phyloP scores from a whole-genome alignment of 2,888 invertebrate genomes.

The Rotaria macrura region DNA sequence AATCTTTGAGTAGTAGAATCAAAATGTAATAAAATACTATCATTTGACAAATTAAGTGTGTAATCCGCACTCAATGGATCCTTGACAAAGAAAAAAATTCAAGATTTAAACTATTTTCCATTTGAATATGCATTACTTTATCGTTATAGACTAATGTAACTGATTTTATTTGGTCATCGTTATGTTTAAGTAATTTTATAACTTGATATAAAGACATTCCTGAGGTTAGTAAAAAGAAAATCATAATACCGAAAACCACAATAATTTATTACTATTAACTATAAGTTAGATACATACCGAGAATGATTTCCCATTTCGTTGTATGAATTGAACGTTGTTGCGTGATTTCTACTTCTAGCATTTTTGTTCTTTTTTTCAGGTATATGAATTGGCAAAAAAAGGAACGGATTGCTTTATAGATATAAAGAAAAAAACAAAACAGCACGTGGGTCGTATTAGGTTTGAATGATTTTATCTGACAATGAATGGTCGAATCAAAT shows the following conservation, averaged over 20 bases:
- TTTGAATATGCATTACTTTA: constrained; percentile 56
- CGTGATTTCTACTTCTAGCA: constrained; percentile 14
- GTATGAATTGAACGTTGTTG: constrained; percentile 20
- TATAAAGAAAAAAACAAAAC: neutral
- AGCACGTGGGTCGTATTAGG: neutral
- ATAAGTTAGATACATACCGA: neutral
- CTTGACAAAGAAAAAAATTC: constrained; percentile 55
- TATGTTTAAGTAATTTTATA: constrained; percentile 85
- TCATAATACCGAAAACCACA: no score
- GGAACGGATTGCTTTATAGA: neutral
- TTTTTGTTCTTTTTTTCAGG: constrained; percentile 1
- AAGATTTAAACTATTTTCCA: neutral
- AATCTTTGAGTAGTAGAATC: constrained; percentile 85
- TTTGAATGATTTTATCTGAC: neutral
- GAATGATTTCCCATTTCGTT: constrained; percentile 13
- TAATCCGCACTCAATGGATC: constrained; percentile 86
- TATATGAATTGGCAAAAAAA: neutral
- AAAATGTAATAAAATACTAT: constrained; percentile 89
- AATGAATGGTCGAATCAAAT: neutral
- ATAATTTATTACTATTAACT: neutral
- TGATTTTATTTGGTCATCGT: constrained; percentile 83
- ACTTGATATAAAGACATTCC: constrained; percentile 98
- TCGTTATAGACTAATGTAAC: constrained; percentile 93
- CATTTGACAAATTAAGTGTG: constrained; percentile 85
- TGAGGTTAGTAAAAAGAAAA: constrained; percentile 45